phyloP scores from a whole-genome alignment of 1,140 invertebrate species.

The Dreissena polymorpha region DNA sequence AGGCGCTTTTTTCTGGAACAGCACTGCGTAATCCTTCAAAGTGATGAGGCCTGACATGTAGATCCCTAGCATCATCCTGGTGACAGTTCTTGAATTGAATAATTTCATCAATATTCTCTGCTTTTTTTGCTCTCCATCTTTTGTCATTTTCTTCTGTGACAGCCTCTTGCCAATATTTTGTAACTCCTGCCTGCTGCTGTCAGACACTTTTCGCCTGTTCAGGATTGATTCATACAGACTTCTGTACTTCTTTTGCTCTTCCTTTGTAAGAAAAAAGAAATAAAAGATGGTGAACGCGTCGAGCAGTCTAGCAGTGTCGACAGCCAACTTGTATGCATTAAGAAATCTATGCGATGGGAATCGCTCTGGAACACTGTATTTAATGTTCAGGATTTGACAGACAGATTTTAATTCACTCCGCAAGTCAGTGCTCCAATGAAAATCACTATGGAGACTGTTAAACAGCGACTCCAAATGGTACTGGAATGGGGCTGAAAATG shows the following conservation, averaged over 20 bases:
- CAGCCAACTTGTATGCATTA: no score
- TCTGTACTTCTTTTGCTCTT: neutral
- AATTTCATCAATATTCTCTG: conserved; percentile 34
- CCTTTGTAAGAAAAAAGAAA: conserved; percentile 45
- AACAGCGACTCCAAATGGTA: no score
- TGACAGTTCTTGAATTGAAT: neutral
- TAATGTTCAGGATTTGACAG: no score
- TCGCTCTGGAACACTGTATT: no score
- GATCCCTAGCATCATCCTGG: neutral
- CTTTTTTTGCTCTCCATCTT: conserved; percentile 34
- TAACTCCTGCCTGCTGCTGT: neutral
- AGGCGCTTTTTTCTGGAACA: conserved; percentile 45
- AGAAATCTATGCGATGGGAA: no score
- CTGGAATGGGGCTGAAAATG: no score
- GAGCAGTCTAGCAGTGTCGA: no score
- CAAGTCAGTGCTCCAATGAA: no score
- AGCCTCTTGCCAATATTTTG: neutral
- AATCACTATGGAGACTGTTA: no score
- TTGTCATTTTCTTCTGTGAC: conserved; percentile 32
- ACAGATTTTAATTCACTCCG: no score
- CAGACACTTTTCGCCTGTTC: neutral
- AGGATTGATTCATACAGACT: neutral
- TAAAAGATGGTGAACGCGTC: conserved; percentile 29
- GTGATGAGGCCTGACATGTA: no score
- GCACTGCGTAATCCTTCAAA: conserved; percentile 35